Evolutionary conservation across 2,797 vertebrate genomes (phyloP), one percentile per base, ranked within the genome.

Genomic region (Sebastolobus alascanus): DNA sequence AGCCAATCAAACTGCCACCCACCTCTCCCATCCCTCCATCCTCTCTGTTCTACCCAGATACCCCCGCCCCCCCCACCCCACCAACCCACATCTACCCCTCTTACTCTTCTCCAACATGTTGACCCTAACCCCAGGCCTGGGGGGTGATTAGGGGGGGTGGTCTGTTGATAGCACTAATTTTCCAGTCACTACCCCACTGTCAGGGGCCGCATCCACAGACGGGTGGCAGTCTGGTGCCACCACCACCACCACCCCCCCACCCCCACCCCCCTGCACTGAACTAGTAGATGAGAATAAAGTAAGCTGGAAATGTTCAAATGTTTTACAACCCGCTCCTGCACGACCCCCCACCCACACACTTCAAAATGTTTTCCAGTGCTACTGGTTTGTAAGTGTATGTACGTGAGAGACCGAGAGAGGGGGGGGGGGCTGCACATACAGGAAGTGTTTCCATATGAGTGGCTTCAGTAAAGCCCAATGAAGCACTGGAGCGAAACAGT

Each of bases 11-110:
- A 85, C 33, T 55, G 58, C 80, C 78, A 71, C 60, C 70, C 54
- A 59, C 65, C 68, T 22, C 18, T n/a, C 69, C 74, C 65, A 52
- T 59, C 56, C 75, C 52, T 69, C 73, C 66, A 59, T 46, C 54
- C 50, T 65, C 70, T 78, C 79, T 72, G 50, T 88, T 94, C 86
- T 92, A 89, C 90, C 91, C 89, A 87, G 90, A 93, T 80, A 91
- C 91, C 87, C 75, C 63, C 43, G 54, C 74, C 82, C 63, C 73
- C 76, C 55, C 73, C 54, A 25, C 20, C 58, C 60, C 43, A 74
- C 35, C 64, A 77, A 66, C 71, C 79, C 80, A 61, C 75, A 63
- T 27, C 35, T 52, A 64, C 63, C 73, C 64, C 65, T 61, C 63
- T n/a, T 54, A 54, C 58, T 67, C 61, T 10, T 38, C 43, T 46